phyloP scores from a whole-genome alignment of 2,797 vertebrate genomes.

The Hippoglossus hippoglossus region DNA sequence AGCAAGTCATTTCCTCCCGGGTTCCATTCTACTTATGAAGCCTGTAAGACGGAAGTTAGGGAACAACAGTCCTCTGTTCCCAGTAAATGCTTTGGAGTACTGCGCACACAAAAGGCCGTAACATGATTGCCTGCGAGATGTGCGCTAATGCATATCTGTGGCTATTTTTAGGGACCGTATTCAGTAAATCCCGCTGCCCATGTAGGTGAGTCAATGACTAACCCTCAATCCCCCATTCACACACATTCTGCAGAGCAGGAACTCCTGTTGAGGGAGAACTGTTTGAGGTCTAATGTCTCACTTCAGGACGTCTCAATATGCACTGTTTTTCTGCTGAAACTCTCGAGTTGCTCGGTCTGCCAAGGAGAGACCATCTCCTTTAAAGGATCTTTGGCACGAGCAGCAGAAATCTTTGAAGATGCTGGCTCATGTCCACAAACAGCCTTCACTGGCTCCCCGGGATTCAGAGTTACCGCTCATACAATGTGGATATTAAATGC shows the following conservation, averaged over 20 bases:
- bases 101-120: neutral
- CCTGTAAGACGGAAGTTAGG: neutral
- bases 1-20: no score
- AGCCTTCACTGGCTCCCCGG: slow-evolving; percentile 15
- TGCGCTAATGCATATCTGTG: neutral
- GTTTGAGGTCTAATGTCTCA: neutral
- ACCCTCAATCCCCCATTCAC: neutral
- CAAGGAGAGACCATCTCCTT: slow-evolving; percentile 32
- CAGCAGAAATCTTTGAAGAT: slow-evolving; percentile 22
- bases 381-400: slow-evolving; percentile 39
- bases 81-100: neutral
- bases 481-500: slow-evolving; percentile 2
- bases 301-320: neutral
- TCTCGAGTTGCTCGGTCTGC: slow-evolving; percentile 11
- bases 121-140: neutral
- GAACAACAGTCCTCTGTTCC: neutral
- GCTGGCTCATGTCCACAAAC: slow-evolving; percentile 49
- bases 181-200: neutral
- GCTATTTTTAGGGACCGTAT: neutral
- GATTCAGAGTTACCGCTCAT: slow-evolving; percentile 26
- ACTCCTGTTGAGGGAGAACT: neutral
- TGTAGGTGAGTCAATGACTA: neutral
- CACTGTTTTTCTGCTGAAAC: neutral
- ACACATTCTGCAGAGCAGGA: neutral
- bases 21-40: neutral